Conservation (phyloP, 2,888 invertebrate genomes). For the Chloroclystis v-ata region DNA sequence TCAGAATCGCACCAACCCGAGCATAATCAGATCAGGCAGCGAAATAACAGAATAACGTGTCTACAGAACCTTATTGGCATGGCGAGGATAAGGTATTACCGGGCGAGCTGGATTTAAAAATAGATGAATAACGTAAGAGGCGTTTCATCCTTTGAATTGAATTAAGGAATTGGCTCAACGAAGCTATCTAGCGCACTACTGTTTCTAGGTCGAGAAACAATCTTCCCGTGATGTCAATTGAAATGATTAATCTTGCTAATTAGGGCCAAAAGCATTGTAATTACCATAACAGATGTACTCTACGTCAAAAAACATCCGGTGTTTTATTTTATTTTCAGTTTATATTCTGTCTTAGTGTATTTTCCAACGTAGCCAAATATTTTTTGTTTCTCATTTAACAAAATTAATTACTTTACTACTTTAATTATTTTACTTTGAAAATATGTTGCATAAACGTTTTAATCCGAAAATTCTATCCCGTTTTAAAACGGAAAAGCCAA, state of each 20-base stretch:
- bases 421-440: no score
- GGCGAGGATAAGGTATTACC: conserved; percentile 24
- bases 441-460: no score
- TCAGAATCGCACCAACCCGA: background rate
- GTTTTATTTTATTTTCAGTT: background rate
- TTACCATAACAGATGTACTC: background rate
- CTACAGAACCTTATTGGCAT: conserved; percentile 18
- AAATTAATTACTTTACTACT: no score
- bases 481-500: no score
- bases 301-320: background rate
- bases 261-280: background rate
- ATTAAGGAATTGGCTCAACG: background rate
- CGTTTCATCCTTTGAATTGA: conserved; percentile 7
- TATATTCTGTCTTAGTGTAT: no score
- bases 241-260: background rate
- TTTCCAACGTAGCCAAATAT: no score
- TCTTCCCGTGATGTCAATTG: no score
- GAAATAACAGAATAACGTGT: conserved; percentile 11
- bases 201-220: no score
- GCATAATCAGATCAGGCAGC: conserved; percentile 2
- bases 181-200: no score
- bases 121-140: conserved; percentile 26
- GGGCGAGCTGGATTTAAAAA: conserved; percentile 35
- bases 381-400: no score
- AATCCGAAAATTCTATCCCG: no score